Evolutionary conservation across 2,113 vertebrate species (phyloP), one percentile per base, ranked within the genome.

Genomic region (Empidonax traillii): DNA sequence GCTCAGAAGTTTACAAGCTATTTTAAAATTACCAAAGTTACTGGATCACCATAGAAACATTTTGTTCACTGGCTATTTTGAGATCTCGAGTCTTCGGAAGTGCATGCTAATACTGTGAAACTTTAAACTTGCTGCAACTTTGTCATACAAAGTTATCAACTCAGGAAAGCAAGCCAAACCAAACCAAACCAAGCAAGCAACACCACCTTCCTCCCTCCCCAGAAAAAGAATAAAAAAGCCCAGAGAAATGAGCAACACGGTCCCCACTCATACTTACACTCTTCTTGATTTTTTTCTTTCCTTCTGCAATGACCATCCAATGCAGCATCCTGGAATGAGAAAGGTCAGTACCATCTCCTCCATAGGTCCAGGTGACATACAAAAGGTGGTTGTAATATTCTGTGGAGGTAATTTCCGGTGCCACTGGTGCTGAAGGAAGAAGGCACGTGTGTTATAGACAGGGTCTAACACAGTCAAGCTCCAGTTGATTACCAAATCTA

Each of bases 261-360:
- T 73, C 39, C 39, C 14, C 21, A 20, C 6, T 87, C 51, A 28
- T 56, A 93, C 98, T 95, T 97, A 98, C 98, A 12, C 98, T 99
- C 94, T 98, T 99, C 97, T 98, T 98, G 8, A 98, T 97, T 61
- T 99, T 98, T 75, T 99, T 99, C 98, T 96, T 99, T 61, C 99
- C 99, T 56, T 99, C 98, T 4, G 99, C 99, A 28, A 98, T 94
- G 8, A 99, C 98, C 98, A 99, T 98, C 99, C 99, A 99, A 92
- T 99, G 99, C 25, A 99, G 96, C 98, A 99, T 98, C 67, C 99
- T 98, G 66, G 99, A 99, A 96, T 99, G 99, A 2, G 99, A 99
- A 61, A 99, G 98, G 92, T 99, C 99, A 9, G 99, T 98, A 37
- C 98, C 98, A 89, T 98, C 98, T 76, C 99, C 99, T 3, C 99